A percentile compares a stretch with the other conserved stretches of the same genome.
phyloP scores from a whole-genome alignment of 2,797 vertebrate genomes.

The Amblyraja radiata region DNA sequence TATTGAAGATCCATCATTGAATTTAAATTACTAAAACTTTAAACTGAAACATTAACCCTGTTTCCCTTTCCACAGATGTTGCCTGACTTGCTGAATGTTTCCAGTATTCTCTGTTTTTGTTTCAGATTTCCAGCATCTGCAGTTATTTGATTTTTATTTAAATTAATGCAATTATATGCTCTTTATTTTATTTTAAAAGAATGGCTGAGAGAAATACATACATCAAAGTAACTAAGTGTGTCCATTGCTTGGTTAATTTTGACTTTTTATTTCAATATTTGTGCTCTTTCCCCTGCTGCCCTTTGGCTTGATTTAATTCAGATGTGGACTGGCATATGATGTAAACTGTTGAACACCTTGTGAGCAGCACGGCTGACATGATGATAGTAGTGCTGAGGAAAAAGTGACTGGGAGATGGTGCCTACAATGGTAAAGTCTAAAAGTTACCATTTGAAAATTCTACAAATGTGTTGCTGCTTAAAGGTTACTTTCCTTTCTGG shows the following conservation, averaged over 20 bases:
- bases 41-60: no score
- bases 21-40: no score
- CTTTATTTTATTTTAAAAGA: background rate
- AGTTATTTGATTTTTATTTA: background rate
- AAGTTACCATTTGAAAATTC: constrained; percentile 35
- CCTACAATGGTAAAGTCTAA: constrained; percentile 33
- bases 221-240: constrained; percentile 2
- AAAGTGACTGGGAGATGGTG: constrained; percentile 33
- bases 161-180: background rate
- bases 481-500: constrained; percentile 32
- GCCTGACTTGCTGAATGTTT: no score
- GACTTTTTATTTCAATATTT: constrained; percentile 28
- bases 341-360: constrained; percentile 37
- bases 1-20: no score
- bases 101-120: no score
- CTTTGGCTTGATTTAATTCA: constrained; percentile 31
- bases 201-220: background rate
- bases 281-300: constrained; percentile 31
- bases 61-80: no score
- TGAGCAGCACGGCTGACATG: constrained; percentile 36
- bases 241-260: constrained; percentile 24
- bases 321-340: constrained; percentile 36
- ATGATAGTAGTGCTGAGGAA: constrained; percentile 37
- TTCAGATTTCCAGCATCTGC: no score
- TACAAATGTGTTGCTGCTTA: constrained; percentile 32